Percentiles rank a stretch among this genome's conserved stretches.
These are phyloP conservation scores for Danaus chrysippus DNA, from an alignment of 2,888 invertebrate genomes.

Conservation along the genomic window DNA sequence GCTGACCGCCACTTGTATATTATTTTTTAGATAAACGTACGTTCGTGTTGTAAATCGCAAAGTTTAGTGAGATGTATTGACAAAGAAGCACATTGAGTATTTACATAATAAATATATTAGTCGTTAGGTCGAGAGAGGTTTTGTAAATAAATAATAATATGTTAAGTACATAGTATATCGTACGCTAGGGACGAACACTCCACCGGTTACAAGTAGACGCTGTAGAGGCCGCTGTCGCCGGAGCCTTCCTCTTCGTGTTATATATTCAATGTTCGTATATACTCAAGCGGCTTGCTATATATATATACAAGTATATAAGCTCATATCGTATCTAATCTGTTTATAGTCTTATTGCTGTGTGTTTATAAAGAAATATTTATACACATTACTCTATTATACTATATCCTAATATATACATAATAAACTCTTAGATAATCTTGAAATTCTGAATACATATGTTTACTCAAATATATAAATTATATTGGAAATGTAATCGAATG, in stretches of 20 bases:
- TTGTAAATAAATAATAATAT: slow-evolving; percentile 26
- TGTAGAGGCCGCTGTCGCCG: not conserved
- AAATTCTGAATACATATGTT: not conserved
- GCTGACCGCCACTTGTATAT: slow-evolving; percentile 12
- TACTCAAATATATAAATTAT: slow-evolving; percentile 1
- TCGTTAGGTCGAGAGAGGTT: not conserved
- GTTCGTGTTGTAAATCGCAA: slow-evolving; percentile 8
- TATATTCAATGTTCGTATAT: not conserved
- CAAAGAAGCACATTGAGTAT: slow-evolving; percentile 3
- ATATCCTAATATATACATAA: not conserved
- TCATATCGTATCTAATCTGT: not conserved
- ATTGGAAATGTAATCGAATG: slow-evolving; percentile 9
- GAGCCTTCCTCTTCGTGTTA: not conserved
- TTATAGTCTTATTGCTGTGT: not conserved
- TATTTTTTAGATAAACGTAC: slow-evolving; percentile 10
- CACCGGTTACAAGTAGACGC: slow-evolving; percentile 6
- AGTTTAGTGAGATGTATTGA: slow-evolving; percentile 5
- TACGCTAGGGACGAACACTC: slow-evolving; percentile 15
- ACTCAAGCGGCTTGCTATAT: not conserved
- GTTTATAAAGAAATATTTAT: not conserved
- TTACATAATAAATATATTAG: not conserved
- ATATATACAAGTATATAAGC: not conserved
- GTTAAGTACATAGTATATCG: slow-evolving; percentile 10
- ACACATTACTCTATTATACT: not conserved
- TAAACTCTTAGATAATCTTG: not conserved